Evolutionary conservation across 2,113 vertebrate genomes (phyloP).

Genomic region (Condylura cristata): DNA sequence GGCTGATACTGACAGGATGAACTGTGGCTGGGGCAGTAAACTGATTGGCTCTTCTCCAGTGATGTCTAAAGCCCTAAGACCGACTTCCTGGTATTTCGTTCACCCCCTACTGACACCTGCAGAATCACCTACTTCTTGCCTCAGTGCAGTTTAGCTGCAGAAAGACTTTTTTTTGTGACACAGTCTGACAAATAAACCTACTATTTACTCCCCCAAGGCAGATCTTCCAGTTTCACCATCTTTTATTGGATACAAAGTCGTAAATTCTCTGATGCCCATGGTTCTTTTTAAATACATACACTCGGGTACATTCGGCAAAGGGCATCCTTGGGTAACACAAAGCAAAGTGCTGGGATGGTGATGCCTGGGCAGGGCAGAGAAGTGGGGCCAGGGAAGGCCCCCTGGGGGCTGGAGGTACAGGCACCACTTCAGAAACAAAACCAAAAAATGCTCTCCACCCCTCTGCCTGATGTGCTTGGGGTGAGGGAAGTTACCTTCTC

Average conservation of each 20-base stretch:
- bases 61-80: neutral
- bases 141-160: neutral
- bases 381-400: conserved; percentile 67
- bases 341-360: conserved; percentile 83
- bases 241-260: conserved; percentile 84
- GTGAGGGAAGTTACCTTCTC: conserved; percentile 1
- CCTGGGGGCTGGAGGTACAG: conserved; percentile 66
- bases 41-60: neutral
- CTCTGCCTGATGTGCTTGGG: conserved; percentile 55
- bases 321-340: conserved; percentile 83
- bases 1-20: neutral
- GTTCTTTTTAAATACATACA: conserved; percentile 73
- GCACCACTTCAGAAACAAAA: conserved; percentile 78
- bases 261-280: conserved; percentile 80
- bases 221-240: conserved; percentile 67
- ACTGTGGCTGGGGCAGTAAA: neutral
- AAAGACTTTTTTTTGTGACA: neutral
- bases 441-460: conserved; percentile 49
- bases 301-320: conserved; percentile 86
- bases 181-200: neutral
- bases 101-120: neutral
- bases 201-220: neutral
- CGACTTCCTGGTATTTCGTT: neutral
- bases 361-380: neutral
- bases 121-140: neutral